Conservation (phyloP, 2,113 vertebrate species). For the Ictalurus punctatus region DNA sequence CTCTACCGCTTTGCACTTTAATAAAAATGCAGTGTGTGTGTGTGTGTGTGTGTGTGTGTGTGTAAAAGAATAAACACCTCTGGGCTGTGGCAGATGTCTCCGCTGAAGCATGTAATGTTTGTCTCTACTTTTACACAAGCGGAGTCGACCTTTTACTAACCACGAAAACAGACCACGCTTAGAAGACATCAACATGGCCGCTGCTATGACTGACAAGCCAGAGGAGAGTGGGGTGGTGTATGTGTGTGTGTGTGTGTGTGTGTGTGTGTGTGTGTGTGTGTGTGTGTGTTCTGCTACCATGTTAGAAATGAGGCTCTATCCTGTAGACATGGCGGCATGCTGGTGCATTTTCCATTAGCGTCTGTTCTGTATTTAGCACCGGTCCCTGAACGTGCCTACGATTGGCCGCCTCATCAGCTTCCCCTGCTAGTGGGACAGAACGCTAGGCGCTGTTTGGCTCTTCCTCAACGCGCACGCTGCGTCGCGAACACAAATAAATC, state of each 20-base stretch:
- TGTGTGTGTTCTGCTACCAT: not conserved
- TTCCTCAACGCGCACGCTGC: constrained; percentile 35
- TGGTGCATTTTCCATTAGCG: constrained; percentile 20
- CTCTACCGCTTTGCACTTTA: constrained; percentile 20
- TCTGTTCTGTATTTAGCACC: constrained; percentile 28
- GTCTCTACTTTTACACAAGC: constrained; percentile 21
- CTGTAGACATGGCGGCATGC: not conserved
- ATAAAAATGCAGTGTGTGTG: not conserved
- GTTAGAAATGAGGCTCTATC: constrained; percentile 9
- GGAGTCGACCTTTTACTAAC: constrained; percentile 28
- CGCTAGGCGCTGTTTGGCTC: constrained; percentile 37
- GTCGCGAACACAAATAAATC: constrained; percentile 44
- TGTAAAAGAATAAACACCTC: constrained; percentile 31
- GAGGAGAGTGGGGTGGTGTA: not conserved
- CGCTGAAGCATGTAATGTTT: constrained; percentile 45
- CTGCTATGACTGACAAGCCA: constrained; percentile 38
- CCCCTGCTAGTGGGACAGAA: constrained; percentile 41
- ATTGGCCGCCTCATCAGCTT: constrained; percentile 47
- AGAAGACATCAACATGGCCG: not conserved
- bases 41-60: constrained; percentile 22
- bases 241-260: not conserved
- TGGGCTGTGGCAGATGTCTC: constrained; percentile 40
- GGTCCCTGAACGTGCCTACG: constrained; percentile 25
- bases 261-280: not conserved
- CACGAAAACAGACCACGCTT: not conserved